Conservation (phyloP, 2,113 vertebrate genomes). For the Halcyon malimbica region DNA sequence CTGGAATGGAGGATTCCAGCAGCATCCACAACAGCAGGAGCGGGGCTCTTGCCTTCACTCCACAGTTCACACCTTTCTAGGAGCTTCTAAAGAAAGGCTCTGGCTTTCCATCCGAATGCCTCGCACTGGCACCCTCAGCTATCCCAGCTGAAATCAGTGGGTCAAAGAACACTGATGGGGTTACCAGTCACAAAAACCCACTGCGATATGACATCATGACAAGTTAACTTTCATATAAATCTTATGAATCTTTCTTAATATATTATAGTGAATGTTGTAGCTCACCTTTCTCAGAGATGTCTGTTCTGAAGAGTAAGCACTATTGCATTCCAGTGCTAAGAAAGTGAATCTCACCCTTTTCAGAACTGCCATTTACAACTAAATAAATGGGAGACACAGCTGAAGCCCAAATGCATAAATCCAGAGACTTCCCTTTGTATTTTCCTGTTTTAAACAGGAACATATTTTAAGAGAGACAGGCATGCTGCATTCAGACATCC, state of each 20-base stretch:
- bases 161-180: too few species aligned
- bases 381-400: background rate
- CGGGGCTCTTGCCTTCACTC: background rate
- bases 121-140: background rate
- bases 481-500: background rate
- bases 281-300: background rate
- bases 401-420: background rate
- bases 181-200: too few species aligned
- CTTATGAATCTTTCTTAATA: background rate
- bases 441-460: background rate
- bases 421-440: background rate
- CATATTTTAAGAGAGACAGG: background rate
- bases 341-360: background rate
- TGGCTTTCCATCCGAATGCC: background rate
- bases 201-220: background rate
- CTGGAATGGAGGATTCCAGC: background rate
- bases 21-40: rapidly evolving
- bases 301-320: background rate
- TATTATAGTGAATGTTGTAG: background rate
- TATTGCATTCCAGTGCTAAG: background rate
- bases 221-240: background rate
- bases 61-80: background rate
- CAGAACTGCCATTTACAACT: background rate
- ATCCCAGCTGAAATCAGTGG: background rate
- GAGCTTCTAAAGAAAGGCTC: background rate